These are phyloP conservation scores for Sylvia borin DNA, from an alignment of 2,797 vertebrate species.

Conservation along the genomic window DNA sequence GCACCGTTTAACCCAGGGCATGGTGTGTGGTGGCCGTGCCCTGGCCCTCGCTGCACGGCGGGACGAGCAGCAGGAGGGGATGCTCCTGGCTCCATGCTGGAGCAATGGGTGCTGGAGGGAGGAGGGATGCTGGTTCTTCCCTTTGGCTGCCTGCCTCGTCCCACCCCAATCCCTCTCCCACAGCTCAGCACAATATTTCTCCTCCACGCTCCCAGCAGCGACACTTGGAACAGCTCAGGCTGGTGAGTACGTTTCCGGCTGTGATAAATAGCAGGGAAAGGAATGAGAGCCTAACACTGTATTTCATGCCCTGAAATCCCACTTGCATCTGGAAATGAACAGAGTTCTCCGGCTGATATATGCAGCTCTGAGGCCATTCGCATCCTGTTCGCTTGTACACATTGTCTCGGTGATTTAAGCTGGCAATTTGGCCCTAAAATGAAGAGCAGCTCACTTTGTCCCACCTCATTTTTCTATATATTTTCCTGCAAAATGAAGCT, in stretches of 20 bases:
- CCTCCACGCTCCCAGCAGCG: slow-evolving; percentile 35
- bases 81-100: background rate
- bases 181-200: slow-evolving; percentile 49
- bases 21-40: background rate
- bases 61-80: background rate
- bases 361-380: slow-evolving; percentile 18
- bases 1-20: background rate
- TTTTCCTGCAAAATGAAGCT: background rate
- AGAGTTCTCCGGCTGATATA: slow-evolving; percentile 19
- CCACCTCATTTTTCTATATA: slow-evolving; percentile 31
- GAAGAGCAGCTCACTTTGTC: slow-evolving; percentile 39
- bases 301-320: slow-evolving; percentile 57
- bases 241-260: background rate
- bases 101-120: background rate
- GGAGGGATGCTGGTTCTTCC: background rate
- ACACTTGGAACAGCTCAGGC: slow-evolving; percentile 15
- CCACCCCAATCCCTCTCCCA: background rate
- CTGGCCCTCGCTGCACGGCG: accelerated
- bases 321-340: slow-evolving; percentile 13
- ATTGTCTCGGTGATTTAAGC: slow-evolving; percentile 52
- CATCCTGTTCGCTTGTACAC: slow-evolving; percentile 54
- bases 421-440: slow-evolving; percentile 52
- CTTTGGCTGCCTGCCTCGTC: background rate
- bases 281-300: background rate
- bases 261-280: slow-evolving; percentile 54